phyloP scores from a whole-genome alignment of 53 echinoderm and acorn worm species.

The Antedon mediterranea region DNA sequence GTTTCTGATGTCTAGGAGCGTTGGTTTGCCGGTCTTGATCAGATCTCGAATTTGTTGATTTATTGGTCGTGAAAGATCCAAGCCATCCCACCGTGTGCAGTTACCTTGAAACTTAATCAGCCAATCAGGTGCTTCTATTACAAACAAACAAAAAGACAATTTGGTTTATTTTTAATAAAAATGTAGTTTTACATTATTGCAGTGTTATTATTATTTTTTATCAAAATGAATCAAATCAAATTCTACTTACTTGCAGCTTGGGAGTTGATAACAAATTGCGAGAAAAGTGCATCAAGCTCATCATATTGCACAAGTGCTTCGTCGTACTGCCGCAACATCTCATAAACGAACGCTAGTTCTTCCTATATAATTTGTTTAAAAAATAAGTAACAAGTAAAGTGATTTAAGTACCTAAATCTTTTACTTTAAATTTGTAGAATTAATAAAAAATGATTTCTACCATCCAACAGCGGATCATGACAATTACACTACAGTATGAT shows the following conservation, averaged over 20 bases:
- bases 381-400: neutral
- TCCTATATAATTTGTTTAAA: slow-evolving; percentile 35
- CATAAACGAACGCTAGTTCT: slow-evolving; percentile 85
- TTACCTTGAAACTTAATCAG: slow-evolving; percentile 46
- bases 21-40: slow-evolving; percentile 50
- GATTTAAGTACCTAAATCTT: too few species aligned
- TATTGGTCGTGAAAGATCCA: slow-evolving; percentile 55
- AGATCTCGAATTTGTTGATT: slow-evolving; percentile 39
- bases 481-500: too few species aligned
- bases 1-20: slow-evolving; percentile 84
- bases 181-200: too few species aligned
- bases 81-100: slow-evolving; percentile 87
- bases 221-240: too few species aligned
- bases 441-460: too few species aligned
- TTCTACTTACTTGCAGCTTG: slow-evolving; percentile 68
- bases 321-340: slow-evolving; percentile 58
- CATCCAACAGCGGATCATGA: too few species aligned
- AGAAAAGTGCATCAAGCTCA: slow-evolving; percentile 94
- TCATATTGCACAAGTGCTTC: slow-evolving; percentile 94
- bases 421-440: too few species aligned
- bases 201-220: too few species aligned
- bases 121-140: slow-evolving; percentile 47
- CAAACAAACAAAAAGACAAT: too few species aligned
- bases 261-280: slow-evolving; percentile 97
- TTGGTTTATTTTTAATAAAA: too few species aligned